Evolutionary conservation across 2,113 vertebrate genomes (phyloP).

Genomic region (Salvelinus sp.): DNA sequence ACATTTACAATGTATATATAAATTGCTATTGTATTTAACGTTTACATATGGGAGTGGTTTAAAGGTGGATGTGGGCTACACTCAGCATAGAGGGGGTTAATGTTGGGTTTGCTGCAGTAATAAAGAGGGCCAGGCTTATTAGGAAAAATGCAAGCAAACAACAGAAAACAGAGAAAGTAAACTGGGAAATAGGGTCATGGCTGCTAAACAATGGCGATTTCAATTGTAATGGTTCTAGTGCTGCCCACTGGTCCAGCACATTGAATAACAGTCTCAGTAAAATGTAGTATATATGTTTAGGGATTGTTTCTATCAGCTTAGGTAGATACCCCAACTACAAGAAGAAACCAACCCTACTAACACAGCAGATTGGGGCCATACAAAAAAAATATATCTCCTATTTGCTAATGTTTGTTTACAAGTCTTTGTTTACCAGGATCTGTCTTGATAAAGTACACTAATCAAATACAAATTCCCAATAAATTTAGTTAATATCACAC

Average conservation of each 20-base stretch:
- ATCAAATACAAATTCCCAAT: too few species aligned
- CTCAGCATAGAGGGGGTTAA: neutral
- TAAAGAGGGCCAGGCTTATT: too few species aligned
- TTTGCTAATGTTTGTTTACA: too few species aligned
- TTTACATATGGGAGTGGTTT: neutral
- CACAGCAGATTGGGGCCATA: too few species aligned
- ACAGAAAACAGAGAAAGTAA: constrained; percentile 18
- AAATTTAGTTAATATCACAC: too few species aligned
- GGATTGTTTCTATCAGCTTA: too few species aligned
- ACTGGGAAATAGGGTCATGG: neutral
- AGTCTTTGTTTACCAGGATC: too few species aligned
- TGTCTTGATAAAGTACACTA: too few species aligned
- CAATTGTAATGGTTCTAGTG: neutral
- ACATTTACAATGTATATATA: neutral
- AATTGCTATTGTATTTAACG: neutral
- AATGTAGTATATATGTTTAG: too few species aligned
- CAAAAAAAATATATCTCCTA: too few species aligned
- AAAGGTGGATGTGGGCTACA: neutral
- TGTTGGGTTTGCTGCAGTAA: neutral
- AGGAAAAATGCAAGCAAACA: constrained; percentile 21
- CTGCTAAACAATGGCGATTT: neutral
- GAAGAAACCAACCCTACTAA: too few species aligned
- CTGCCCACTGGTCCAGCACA: neutral
- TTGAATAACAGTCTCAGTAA: neutral
- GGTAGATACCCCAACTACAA: too few species aligned